Evolutionary conservation across 2,888 invertebrate species (phyloP), one percentile per base, ranked within the genome.

Genomic region (Helicoverpa assulta): DNA sequence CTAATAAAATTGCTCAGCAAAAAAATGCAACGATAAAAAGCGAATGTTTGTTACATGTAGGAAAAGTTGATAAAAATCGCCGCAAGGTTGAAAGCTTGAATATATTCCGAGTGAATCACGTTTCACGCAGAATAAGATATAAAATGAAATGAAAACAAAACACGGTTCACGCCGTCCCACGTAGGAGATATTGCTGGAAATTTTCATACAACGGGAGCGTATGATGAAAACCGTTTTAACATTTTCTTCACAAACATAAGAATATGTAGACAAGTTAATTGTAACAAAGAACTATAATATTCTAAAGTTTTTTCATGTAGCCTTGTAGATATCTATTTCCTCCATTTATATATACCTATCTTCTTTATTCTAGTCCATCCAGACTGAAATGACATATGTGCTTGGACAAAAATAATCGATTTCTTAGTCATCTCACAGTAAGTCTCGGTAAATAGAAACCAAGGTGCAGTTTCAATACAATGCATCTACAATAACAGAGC

Each of bases 131-230:
- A 51, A 71, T 57, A 65, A 55, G 43, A 57, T 57, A 26, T 61
- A 51, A 65, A 75, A 71, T 71, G 47, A 58, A 77, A 71, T 54
- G 60, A 57, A 65, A 75, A 61, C 72, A 61, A 71, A 77, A 72
- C 72, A 57, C 33, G 51, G 6, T 43, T 21, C 16, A 37, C 16
- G 5, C 33, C 21, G 16, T 40, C 54, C 50, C 18, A 40, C 40
- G 53, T 50, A 5, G 4, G 52, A 33, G n/a, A 56, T 21, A 58
- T 43, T 67, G 40, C 29, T 29, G 8, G 37, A 37, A 58, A 52
- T 54, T 65, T 53, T 14, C 18, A 33, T 73, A 40, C 8, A 50
- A 66, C 4, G 26, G 5, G 5, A 2, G 10, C n/a, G 16, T 18
- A 18, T 14, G 50, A 60, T 5, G n/a, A 61, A 40, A 18, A 16